Percentiles rank a stretch among this genome's conserved stretches.
These are phyloP conservation scores for Venustoraphidia nigricollis DNA, from an alignment of 2,888 invertebrate genomes.

Conservation along the genomic window DNA sequence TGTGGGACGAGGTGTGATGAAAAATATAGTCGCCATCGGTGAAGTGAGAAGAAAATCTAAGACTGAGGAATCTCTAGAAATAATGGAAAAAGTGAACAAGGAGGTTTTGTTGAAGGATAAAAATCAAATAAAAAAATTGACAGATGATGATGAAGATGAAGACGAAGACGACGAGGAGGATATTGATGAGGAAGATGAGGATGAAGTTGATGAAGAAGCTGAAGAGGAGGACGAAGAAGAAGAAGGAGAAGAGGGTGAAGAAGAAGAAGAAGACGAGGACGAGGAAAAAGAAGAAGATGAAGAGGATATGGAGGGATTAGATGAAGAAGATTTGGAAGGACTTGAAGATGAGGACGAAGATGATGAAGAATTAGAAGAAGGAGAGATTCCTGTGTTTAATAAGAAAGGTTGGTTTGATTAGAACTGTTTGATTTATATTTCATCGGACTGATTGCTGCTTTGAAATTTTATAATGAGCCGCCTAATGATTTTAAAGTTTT, in stretches of 20 bases:
- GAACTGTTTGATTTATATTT: too few species aligned
- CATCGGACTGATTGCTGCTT: too few species aligned
- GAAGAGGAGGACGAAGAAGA: slow-evolving; percentile 24
- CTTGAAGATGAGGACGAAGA: slow-evolving; percentile 14
- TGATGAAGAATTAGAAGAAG: slow-evolving; percentile 14
- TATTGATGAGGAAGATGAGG: slow-evolving; percentile 24
- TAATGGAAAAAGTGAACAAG: slow-evolving; percentile 15
- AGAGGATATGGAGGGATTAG: slow-evolving; percentile 8
- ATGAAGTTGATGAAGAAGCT: too few species aligned
- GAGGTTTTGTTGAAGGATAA: slow-evolving; percentile 4
- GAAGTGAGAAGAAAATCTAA: background rate
- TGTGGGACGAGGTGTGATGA: too few species aligned
- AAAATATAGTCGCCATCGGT: too few species aligned
- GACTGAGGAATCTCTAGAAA: slow-evolving; percentile 11
- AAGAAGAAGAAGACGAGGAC: slow-evolving; percentile 13
- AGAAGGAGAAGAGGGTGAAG: slow-evolving; percentile 25
- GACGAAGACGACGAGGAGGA: slow-evolving; percentile 25
- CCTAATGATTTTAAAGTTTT: too few species aligned
- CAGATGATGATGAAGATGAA: slow-evolving; percentile 25
- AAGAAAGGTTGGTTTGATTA: too few species aligned
- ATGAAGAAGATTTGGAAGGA: slow-evolving; percentile 11
- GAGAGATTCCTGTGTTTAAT: background rate
- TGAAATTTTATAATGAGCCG: too few species aligned
- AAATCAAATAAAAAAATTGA: slow-evolving; percentile 7
- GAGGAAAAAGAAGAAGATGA: slow-evolving; percentile 14